Percentiles rank a stretch among this genome's conserved stretches.
Conservation (phyloP, 2,113 vertebrate genomes). For the Corythornis cristatus region DNA sequence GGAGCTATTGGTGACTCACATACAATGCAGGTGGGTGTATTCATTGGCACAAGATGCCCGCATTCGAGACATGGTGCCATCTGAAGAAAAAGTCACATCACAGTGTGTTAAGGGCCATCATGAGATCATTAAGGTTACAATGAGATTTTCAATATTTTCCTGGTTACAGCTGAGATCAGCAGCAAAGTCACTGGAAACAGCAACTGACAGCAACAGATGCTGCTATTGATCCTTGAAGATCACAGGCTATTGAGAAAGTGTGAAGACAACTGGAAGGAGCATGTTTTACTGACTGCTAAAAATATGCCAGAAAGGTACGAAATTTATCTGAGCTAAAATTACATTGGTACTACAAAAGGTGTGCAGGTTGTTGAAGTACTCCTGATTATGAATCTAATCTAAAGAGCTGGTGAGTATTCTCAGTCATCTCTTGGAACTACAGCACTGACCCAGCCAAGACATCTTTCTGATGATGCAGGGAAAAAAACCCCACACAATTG, state of each 20-base stretch:
- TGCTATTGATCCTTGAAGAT: not conserved
- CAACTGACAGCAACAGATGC: not conserved
- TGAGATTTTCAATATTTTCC: not conserved
- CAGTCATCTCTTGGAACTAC: not conserved
- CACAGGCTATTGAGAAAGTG: not conserved
- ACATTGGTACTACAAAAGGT: not conserved
- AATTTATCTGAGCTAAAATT: not conserved
- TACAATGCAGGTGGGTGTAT: slow-evolving; percentile 83
- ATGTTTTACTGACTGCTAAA: not conserved
- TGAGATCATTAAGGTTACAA: not conserved
- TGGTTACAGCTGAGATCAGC: not conserved
- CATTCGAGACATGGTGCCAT: slow-evolving; percentile 83
- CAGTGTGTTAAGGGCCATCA: not conserved
- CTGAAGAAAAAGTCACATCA: slow-evolving; percentile 66
- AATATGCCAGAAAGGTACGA: not conserved
- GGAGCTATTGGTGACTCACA: slow-evolving; percentile 82
- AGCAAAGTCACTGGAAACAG: not conserved
- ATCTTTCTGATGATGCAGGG: not conserved
- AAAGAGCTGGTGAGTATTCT: not conserved
- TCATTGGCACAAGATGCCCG: slow-evolving; percentile 81
- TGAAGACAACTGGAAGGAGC: not conserved
- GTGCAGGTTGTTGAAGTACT: not conserved
- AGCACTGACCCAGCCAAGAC: not conserved
- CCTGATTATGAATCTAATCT: not conserved
- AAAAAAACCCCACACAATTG: not conserved